phyloP scores from a whole-genome alignment of 53 echinoderm and acorn worm species.

The Glandiceps talaboti region DNA sequence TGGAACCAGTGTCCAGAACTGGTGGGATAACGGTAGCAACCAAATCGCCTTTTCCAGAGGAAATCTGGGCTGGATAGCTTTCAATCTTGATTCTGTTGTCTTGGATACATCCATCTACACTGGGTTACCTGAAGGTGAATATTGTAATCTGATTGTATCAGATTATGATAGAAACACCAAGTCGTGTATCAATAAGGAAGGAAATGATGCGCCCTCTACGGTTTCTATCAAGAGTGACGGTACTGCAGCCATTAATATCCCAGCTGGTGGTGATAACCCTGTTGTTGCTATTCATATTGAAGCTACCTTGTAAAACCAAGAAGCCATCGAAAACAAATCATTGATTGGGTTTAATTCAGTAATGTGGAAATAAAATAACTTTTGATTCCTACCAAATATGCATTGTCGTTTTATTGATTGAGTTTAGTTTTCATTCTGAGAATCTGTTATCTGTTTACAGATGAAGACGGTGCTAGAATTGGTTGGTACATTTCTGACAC shows the following conservation, averaged over 20 bases:
- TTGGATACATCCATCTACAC: constrained; percentile 11
- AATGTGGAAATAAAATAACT: too few species aligned
- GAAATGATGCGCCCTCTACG: constrained; percentile 25
- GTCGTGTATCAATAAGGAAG: background rate
- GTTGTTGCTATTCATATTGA: constrained; percentile 43
- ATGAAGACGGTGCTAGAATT: too few species aligned
- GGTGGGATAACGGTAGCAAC: constrained; percentile 59
- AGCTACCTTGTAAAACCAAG: constrained; percentile 22
- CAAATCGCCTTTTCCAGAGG: constrained; percentile 72
- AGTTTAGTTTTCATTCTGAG: too few species aligned
- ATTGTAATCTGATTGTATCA: constrained; percentile 52
- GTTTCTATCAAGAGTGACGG: constrained; percentile 34
- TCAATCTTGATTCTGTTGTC: constrained; percentile 25
- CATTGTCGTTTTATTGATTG: too few species aligned
- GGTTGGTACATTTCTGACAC: too few species aligned
- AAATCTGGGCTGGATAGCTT: constrained; percentile 47
- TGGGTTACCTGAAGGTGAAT: constrained; percentile 36
- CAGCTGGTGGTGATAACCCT: constrained; percentile 17
- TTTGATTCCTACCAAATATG: too few species aligned
- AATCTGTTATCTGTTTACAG: too few species aligned
- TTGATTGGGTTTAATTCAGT: too few species aligned
- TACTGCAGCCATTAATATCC: constrained; percentile 30
- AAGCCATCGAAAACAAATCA: too few species aligned
- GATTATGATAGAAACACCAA: constrained; percentile 18
- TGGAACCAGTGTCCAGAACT: constrained; percentile 29